Evolutionary conservation across 2,888 invertebrate genomes (phyloP).

Genomic region (Eledona agricola): DNA sequence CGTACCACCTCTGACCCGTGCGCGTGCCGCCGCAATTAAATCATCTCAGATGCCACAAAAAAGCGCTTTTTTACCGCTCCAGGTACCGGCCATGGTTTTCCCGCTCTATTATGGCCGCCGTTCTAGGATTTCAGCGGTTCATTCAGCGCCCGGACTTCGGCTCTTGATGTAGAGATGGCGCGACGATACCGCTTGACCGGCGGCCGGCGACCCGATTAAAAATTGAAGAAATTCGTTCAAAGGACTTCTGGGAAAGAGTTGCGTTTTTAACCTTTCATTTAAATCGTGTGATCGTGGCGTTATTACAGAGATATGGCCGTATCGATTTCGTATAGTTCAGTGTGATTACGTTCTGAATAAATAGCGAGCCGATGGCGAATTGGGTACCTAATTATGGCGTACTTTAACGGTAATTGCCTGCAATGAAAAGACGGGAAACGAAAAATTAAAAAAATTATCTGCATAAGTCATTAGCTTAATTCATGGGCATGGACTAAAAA

Average conservation of each 20-base stretch:
- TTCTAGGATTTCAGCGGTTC: conserved; percentile 52
- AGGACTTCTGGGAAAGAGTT: conserved; percentile 20
- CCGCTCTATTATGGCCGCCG: conserved; percentile 31
- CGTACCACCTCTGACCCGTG: conserved; percentile 43
- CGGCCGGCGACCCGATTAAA: conserved; percentile 10
- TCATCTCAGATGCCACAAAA: conserved; percentile 38
- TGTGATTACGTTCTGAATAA: conserved; percentile 25
- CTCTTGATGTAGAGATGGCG: conserved; percentile 56
- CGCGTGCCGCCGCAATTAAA: conserved; percentile 52
- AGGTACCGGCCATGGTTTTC: conserved; percentile 14
- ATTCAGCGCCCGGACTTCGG: conserved; percentile 48
- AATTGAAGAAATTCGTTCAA: conserved; percentile 11
- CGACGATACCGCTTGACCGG: conserved; percentile 31
- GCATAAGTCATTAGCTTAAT: no score
- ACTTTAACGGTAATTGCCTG: conserved; percentile 19
- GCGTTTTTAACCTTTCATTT: conserved; percentile 23
- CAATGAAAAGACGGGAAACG: conserved; percentile 12
- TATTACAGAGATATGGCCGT: conserved; percentile 12
- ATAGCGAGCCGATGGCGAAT: conserved; percentile 12
- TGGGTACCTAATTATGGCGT: conserved; percentile 19
- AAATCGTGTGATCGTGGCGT: conserved; percentile 9
- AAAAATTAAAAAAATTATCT: conserved; percentile 22
- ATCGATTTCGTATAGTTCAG: conserved; percentile 13
- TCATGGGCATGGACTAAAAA: no score
- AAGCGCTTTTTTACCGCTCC: conserved; percentile 11